These are phyloP conservation scores for Pachyrhynchus sulphureomaculatus DNA, from an alignment of 1,140 invertebrate genomes.

Conservation along the genomic window DNA sequence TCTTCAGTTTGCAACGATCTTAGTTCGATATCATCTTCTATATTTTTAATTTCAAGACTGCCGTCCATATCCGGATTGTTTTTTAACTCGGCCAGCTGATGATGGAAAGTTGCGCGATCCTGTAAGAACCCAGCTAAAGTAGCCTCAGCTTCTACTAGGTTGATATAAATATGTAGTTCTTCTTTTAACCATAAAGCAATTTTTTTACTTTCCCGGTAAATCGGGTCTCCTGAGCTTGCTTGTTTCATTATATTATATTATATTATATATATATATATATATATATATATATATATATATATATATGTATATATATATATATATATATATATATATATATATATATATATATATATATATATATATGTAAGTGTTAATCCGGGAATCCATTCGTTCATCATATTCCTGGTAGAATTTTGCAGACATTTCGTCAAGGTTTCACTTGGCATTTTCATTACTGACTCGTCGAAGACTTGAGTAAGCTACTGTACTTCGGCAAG, in stretches of 20 bases:
- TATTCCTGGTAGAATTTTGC: no score
- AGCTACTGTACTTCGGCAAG: no score
- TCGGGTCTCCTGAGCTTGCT: slow-evolving; percentile 50
- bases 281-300: no score
- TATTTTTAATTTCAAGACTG: slow-evolving; percentile 52
- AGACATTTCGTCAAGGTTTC: no score
- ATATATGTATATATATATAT: no score
- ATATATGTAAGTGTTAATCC: no score
- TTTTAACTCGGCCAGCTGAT: slow-evolving; percentile 57
- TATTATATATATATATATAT: no score
- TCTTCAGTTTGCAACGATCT: slow-evolving; percentile 81
- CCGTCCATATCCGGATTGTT: slow-evolving; percentile 42
- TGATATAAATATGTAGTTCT: slow-evolving; percentile 75
- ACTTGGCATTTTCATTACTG: no score
- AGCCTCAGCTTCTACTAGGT: slow-evolving; percentile 71
- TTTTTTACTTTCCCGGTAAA: slow-evolving; percentile 48
- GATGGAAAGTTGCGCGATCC: slow-evolving; percentile 62
- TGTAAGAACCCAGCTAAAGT: slow-evolving; percentile 74
- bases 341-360: no score
- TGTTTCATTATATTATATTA: slow-evolving; percentile 56
- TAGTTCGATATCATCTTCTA: slow-evolving; percentile 69
- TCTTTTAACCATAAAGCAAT: slow-evolving; percentile 62
- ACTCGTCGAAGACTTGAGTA: no score
- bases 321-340: no score
- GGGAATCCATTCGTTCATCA: no score